Conservation (phyloP, 2,888 invertebrate genomes). For the Drosophila antonietae region DNA sequence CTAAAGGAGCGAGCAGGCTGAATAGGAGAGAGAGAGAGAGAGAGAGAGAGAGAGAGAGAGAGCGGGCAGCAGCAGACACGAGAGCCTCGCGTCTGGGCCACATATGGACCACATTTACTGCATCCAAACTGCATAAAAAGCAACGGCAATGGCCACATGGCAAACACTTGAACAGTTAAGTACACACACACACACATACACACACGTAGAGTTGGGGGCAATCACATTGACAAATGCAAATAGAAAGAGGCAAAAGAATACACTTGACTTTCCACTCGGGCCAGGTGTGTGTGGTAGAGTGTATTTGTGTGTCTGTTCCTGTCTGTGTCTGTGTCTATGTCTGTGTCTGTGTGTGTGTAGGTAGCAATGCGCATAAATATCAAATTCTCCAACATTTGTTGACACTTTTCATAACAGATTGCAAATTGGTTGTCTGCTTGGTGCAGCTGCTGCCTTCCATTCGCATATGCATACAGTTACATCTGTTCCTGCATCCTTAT, state of each 20-base stretch:
- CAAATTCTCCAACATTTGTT: conserved; percentile 54
- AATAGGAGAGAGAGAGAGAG: background rate
- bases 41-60: background rate
- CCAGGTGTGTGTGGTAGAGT: conserved; percentile 15
- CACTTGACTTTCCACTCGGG: conserved; percentile 55
- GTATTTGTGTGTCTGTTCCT: background rate
- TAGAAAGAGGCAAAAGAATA: conserved; percentile 44
- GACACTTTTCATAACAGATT: conserved; percentile 72
- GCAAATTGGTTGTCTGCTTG: conserved; percentile 67
- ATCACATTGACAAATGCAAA: conserved; percentile 57
- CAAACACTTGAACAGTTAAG: conserved; percentile 21
- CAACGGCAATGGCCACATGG: conserved; percentile 37
- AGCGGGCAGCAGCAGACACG: background rate
- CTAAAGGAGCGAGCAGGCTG: background rate
- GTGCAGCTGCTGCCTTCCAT: conserved; percentile 56
- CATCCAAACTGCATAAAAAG: conserved; percentile 46
- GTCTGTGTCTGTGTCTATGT: no score
- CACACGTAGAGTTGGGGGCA: conserved; percentile 20
- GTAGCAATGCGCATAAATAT: conserved; percentile 64
- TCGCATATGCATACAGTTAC: conserved; percentile 8
- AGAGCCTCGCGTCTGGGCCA: conserved; percentile 32
- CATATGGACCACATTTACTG: conserved; percentile 60
- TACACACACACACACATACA: conserved; percentile 9
- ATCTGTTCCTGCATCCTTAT: conserved; percentile 6
- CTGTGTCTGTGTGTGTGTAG: conserved; percentile 24